These are phyloP conservation scores for Diarsia rubi DNA, from an alignment of 2,888 invertebrate species.

Conservation along the genomic window DNA sequence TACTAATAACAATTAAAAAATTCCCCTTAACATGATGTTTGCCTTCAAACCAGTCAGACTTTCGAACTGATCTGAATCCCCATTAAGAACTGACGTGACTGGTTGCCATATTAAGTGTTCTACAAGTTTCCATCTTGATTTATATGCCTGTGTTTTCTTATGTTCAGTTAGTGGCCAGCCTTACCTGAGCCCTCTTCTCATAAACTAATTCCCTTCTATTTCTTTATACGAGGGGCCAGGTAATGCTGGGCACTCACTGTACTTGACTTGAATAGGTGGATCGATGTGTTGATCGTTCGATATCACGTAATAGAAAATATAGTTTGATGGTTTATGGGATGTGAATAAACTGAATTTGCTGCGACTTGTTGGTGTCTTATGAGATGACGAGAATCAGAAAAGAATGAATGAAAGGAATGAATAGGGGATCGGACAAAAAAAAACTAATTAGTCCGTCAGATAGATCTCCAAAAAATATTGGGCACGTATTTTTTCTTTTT, in stretches of 20 bases:
- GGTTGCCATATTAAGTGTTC: conserved; percentile 72
- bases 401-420: too few relatives aligned
- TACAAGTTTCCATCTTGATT: conserved; percentile 74
- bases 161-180: conserved; percentile 17
- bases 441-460: too few relatives aligned
- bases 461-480: too few relatives aligned
- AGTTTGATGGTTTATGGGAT: conserved; percentile 34
- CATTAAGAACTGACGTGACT: conserved; percentile 61
- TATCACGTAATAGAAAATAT: conserved; percentile 64
- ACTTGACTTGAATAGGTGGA: conserved; percentile 14
- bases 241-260: too few relatives aligned
- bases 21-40: conserved; percentile 23
- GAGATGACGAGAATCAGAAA: too few relatives aligned
- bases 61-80: conserved; percentile 55
- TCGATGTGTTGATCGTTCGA: conserved; percentile 47
- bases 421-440: too few relatives aligned
- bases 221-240: too few relatives aligned
- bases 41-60: conserved; percentile 51
- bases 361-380: too few relatives aligned
- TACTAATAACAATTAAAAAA: conserved; percentile 31
- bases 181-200: too few relatives aligned
- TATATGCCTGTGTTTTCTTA: conserved; percentile 65
- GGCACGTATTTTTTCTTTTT: too few relatives aligned
- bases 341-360: conserved; percentile 13
- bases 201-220: too few relatives aligned